Evolutionary conservation across 53 echinoderm and acorn worm species (phyloP).

Genomic region (Echinometra lucunter): DNA sequence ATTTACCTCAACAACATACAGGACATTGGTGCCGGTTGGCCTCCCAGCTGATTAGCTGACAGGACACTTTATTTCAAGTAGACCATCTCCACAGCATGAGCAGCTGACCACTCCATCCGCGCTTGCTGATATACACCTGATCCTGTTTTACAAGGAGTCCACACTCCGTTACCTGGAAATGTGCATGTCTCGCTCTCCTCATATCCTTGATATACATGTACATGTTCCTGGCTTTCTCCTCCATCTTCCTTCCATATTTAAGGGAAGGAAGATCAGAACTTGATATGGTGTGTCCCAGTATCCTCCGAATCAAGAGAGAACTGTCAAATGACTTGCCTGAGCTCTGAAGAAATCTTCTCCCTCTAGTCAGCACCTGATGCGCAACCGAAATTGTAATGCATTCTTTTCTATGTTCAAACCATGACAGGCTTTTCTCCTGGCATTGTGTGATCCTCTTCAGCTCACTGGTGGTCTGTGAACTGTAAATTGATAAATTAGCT

Average conservation of each 20-base stretch:
- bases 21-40: background rate
- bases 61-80: background rate
- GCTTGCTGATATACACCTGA: constrained; percentile 5
- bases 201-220: background rate
- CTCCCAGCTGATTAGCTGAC: background rate
- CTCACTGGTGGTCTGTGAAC: background rate
- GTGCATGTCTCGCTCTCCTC: background rate
- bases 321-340: too few relatives aligned
- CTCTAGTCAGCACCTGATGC: background rate
- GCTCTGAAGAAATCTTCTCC: background rate
- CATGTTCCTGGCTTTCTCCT: background rate
- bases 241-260: constrained; percentile 25
- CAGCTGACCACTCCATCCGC: background rate
- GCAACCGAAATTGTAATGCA: background rate
- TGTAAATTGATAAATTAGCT: background rate
- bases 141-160: background rate
- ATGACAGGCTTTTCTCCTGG: background rate
- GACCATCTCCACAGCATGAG: background rate
- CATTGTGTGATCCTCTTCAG: background rate
- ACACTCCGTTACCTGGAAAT: background rate
- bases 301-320: too few relatives aligned
- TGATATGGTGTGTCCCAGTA: background rate
- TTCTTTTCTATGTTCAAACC: background rate
- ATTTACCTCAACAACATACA: background rate
- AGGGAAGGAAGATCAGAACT: background rate